Base-by-base conservation (phyloP, 2,888 invertebrate genomes). In the Eurois occulta region DNA sequence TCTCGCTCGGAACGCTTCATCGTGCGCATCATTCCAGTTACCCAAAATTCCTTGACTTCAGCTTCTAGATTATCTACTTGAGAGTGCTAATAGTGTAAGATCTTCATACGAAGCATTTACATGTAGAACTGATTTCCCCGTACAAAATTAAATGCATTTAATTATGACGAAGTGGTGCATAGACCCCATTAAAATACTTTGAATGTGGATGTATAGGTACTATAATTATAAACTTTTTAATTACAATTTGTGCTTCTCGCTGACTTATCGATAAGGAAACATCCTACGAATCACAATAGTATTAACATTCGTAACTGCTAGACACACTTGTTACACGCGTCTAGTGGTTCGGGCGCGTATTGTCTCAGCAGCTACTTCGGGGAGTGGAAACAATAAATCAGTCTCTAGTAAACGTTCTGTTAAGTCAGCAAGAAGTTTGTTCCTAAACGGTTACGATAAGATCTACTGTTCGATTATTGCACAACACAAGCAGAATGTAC, bases 401-500 rank as follows among this genome's bases (percentile, higher is more conserved):
- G 95, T 95, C 95, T 95, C 92, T 92, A 94, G 89, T 90, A 91
- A 87, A 89, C 85, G 75, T 86, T 86, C 38, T 87, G 91, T 92
- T 93, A 94, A 95, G 93, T 93, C 95, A 94, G 95, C 95, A 92
- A 94, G 94, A 94, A 94, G 93, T 86, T 79, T 77, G 89, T 89
- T 90, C 91, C 94, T 95, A 95, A 88, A 89, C 89, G 90, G 91
- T 92, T 93, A 93, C 86, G 90, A 91, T 93, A 92, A 91, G 90
- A 91, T 85, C 95, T 96, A 96, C 92, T 80, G 85, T 92, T 94
- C 86, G 91, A 94, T 95, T 96, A 96, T 96, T 96, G 95, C 96
- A 96, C 95, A 95, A 95, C 96, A 95, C 95, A 94, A 94, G 94
- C 94, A 93, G 93, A 93, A 93, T 92, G 94, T 96, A 96, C 95